Evolutionary conservation across 2,888 invertebrate species (phyloP), one percentile per base, ranked within the genome.

Genomic region (Platerodrilus igneus): DNA sequence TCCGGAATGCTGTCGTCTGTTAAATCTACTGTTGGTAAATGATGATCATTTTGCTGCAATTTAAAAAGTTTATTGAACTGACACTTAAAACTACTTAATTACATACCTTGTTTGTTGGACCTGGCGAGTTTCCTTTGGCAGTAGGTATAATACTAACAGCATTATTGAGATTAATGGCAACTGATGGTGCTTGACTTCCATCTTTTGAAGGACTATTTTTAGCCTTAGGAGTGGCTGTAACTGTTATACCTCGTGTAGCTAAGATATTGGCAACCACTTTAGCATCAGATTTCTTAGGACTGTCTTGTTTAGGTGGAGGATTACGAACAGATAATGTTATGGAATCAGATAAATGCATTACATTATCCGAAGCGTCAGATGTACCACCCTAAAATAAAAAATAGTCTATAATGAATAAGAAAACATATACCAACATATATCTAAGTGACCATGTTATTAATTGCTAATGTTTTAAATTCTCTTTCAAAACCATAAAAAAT

Each of bases 241-340:
- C 79, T 19, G 85, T 86, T 37, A 87, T 86, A 2, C 86, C 86
- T 45, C 86, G 71, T 4, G 82, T 81, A 2, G 85, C 86, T 41
- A 87, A 64, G 40, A 86, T 81, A 59, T 81, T 83, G 0, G 86
- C 86, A 56, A 87, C 85, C 1, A 82, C 81, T 56, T 78, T 82
- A 1, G 84, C 82, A 60, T 85, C 83, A 21, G 78, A 78, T 55
- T 79, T 79, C 30, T 79, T 78, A 2, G 69, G 59, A 34, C 57
- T 58, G 9, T 52, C 57, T 32, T 71, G 67, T 51, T 73, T 72
- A 7, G 56, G 54, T 1, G 59, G 57, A n/a, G 66, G 66, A 51
- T 77, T 77, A 25, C 75, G 67, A 8, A 74, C 71, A 19, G 82
- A 82, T 49, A 85, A 70, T 2, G 83, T 84, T 44, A 83, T 81